Evolutionary conservation across 2,888 invertebrate genomes (phyloP), one percentile per base, ranked within the genome.

Genomic region (Barypeithes pellucidus): DNA sequence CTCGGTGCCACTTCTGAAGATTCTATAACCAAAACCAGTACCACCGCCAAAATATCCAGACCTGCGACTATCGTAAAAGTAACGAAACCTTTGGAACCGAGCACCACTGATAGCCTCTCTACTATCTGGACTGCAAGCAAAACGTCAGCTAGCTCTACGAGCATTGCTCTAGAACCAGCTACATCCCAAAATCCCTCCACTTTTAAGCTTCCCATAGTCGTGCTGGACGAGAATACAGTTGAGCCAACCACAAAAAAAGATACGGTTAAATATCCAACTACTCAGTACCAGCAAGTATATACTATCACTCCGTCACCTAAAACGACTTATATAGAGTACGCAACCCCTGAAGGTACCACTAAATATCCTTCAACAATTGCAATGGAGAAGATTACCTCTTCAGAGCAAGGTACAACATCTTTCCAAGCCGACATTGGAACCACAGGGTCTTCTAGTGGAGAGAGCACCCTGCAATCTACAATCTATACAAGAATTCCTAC

Each of bases 191-290:
- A 24, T 29, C 4, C 62, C 12, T 47, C 39, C 18, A 47, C 54
- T n/a, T 67, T 45, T 7, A 41, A 2, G 50, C 24, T 22, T 16
- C 69, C 69, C n/a, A 69, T 69, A 47, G 43, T 50, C 12, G 69
- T 62, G 9, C 16, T 66, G n/a, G 65, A 69, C 8, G 69, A 69
- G 11, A 4, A 47, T 45, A 47, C 62, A 16, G 50, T n/a, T 12
- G 24, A 22, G 41, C 45, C 63, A 59, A 54, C 62, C 45, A 60
- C 73, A 61, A 63, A 73, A 54, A 57, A 33, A 66, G 65, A 74
- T 24, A 76, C 70, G 33, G 75, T 69, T 36, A 18, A 33, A 47
- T 33, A 72, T 9, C 45, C 67, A 52, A 73, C 62, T 24, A 61
- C 54, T 7, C 24, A 24, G 5, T 22, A 14, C 24, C 24, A 39